A percentile compares a stretch with the other conserved stretches of the same genome.
Evolutionary conservation across 2,797 vertebrate species (phyloP).

Genomic region (Pipistrellus nathusii): DNA sequence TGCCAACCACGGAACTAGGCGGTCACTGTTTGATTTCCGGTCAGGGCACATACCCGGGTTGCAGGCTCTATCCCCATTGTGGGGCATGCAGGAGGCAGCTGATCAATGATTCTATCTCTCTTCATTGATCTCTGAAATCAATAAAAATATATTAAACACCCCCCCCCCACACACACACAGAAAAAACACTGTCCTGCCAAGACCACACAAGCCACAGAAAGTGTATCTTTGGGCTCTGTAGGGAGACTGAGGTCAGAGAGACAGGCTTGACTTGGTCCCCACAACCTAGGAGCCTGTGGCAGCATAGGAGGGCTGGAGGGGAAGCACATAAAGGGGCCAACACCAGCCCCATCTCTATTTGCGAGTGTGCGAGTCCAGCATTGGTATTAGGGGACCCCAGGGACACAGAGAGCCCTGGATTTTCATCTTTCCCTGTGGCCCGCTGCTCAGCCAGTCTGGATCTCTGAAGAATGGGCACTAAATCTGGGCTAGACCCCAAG

Average conservation of each 20-base stretch:
- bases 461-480: not conserved
- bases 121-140: too few species aligned
- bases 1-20: too few species aligned
- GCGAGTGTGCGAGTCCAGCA: not conserved
- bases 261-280: not conserved
- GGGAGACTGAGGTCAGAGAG: not conserved
- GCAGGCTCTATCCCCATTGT: too few species aligned
- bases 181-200: not conserved
- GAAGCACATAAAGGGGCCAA: not conserved
- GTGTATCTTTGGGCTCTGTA: not conserved
- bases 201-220: not conserved
- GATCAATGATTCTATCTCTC: too few species aligned
- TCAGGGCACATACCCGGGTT: too few species aligned
- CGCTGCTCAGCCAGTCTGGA: not conserved
- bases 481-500: fast-evolving
- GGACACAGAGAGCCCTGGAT: not conserved
- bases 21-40: too few species aligned
- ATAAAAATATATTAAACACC: too few species aligned
- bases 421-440: not conserved
- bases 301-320: not conserved
- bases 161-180: too few species aligned
- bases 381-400: not conserved
- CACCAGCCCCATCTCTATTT: not conserved
- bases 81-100: too few species aligned
- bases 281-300: fast-evolving